Conservation (phyloP, 2,797 vertebrate species). For the Sparidentex hasta region DNA sequence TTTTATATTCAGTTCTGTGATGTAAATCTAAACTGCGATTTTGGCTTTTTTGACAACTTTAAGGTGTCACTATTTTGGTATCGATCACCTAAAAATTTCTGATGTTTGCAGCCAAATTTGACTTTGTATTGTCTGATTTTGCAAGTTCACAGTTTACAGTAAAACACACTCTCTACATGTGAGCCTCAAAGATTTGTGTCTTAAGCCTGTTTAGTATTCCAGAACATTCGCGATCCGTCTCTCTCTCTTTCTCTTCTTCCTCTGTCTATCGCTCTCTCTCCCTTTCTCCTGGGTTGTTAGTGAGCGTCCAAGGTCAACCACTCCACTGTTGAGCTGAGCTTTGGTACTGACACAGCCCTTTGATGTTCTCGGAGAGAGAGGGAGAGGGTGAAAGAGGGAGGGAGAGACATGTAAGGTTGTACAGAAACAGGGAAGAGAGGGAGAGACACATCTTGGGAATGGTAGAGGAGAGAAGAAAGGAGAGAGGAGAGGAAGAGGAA, state of each 20-base stretch:
- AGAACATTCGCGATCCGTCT: not conserved
- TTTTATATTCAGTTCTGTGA: not conserved
- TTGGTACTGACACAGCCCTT: slow-evolving; percentile 65
- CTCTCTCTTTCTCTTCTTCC: slow-evolving; percentile 20
- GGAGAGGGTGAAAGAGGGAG: not conserved
- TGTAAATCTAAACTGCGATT: not conserved
- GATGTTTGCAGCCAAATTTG: not conserved
- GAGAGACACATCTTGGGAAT: slow-evolving; percentile 27
- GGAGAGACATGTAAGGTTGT: slow-evolving; percentile 34
- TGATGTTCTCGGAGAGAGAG: slow-evolving; percentile 64
- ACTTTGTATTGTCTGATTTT: not conserved
- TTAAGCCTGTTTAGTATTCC: slow-evolving; percentile 50
- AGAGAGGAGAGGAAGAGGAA: not conserved
- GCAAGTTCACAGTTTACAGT: not conserved
- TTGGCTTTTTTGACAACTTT: not conserved
- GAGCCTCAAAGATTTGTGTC: slow-evolving; percentile 11
- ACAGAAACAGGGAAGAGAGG: slow-evolving; percentile 32
- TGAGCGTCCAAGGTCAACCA: slow-evolving; percentile 75
- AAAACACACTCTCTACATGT: not conserved
- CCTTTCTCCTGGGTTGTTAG: slow-evolving; percentile 63
- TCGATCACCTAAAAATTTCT: not conserved
- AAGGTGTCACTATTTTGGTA: not conserved
- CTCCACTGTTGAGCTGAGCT: slow-evolving; percentile 65
- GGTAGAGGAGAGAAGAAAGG: not conserved
- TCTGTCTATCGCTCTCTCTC: slow-evolving; percentile 10